These are phyloP conservation scores for Symphodus melops DNA, from an alignment of 2,113 vertebrate genomes.

Conservation along the genomic window DNA sequence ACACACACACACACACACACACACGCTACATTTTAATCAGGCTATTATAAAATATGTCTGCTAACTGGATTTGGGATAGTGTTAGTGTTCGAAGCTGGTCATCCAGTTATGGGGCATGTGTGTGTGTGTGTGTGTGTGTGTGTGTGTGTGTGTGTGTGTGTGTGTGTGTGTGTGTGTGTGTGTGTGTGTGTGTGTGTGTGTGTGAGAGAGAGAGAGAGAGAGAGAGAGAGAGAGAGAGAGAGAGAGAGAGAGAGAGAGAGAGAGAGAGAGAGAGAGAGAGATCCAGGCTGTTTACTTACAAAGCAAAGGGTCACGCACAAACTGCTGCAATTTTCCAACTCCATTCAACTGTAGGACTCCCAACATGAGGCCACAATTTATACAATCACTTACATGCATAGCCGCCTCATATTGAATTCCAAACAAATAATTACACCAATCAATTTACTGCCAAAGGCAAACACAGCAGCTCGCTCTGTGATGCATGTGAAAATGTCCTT, in stretches of 20 bases:
- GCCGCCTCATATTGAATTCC: conserved; percentile 31
- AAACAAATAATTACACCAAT: conserved; percentile 46
- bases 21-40: conserved; percentile 10
- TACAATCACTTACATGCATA: not conserved
- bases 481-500: conserved; percentile 17
- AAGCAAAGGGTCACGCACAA: conserved; percentile 21
- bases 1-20: no score
- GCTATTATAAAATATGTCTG: not conserved
- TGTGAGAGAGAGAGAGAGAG: conserved; percentile 1
- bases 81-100: no score
- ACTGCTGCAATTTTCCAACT: conserved; percentile 15
- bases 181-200: no score
- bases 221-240: conserved; percentile 13
- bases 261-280: not conserved
- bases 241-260: conserved; percentile 8
- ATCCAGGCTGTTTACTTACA: conserved; percentile 11
- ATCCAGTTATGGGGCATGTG: no score
- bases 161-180: no score
- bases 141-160: no score
- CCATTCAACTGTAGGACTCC: conserved; percentile 11
- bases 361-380: no score
- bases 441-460: conserved; percentile 21
- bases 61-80: conserved; percentile 44
- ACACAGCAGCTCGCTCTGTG: conserved; percentile 5
- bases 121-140: no score